Percentiles rank a stretch among this genome's conserved stretches.
Evolutionary conservation across 2,113 vertebrate genomes (phyloP).

Genomic region (Malurus elegans): DNA sequence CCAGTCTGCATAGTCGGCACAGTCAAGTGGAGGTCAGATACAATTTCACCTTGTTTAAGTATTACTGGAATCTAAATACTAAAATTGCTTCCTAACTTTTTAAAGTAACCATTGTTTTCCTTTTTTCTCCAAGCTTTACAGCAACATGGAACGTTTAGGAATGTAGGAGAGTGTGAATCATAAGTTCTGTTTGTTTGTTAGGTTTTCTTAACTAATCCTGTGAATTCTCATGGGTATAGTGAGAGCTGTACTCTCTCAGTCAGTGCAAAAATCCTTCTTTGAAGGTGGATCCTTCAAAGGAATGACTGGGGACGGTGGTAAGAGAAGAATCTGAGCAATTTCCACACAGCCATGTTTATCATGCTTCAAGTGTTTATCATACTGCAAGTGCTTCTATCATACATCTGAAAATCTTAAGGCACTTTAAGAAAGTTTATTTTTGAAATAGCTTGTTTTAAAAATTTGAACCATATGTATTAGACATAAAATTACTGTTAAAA

Average conservation of each 20-base stretch:
- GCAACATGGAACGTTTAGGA: background rate
- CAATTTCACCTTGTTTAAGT: background rate
- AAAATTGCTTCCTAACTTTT: background rate
- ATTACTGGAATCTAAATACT: background rate
- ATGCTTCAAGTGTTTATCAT: too few species aligned
- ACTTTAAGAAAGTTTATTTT: background rate
- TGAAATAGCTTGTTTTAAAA: background rate
- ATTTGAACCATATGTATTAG: background rate
- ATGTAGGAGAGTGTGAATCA: background rate
- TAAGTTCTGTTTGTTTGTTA: background rate
- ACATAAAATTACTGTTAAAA: background rate
- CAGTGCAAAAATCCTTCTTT: background rate
- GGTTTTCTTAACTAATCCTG: background rate
- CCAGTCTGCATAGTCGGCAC: accelerated
- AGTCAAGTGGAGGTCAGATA: background rate
- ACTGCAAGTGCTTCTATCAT: background rate
- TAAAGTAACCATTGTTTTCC: background rate
- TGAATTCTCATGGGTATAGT: background rate
- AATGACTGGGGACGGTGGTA: background rate
- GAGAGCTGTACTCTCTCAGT: background rate
- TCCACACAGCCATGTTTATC: background rate
- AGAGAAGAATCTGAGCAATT: background rate
- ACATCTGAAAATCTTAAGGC: background rate
- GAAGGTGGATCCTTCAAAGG: background rate
- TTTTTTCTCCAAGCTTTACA: background rate